Evolutionary conservation across 1,140 invertebrate species (phyloP), one percentile per base, ranked within the genome.

Genomic region (Drosophila parvula): DNA sequence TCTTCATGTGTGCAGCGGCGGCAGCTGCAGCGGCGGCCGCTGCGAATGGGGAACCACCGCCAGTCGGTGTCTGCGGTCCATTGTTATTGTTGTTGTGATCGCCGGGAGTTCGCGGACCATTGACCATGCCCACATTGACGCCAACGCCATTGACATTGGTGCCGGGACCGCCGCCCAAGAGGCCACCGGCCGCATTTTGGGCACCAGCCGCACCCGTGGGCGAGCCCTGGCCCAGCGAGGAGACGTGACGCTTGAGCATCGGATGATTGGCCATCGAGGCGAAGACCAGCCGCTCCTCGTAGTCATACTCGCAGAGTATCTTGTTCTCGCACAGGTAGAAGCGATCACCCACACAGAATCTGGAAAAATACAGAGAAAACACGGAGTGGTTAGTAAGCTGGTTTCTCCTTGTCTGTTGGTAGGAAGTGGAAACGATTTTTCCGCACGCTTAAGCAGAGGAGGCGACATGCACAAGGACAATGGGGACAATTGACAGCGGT

Each of bases 291-390:
- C 97, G 94, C 93, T 98, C 97, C 92, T 98, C 97, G 92, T 99
- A 99, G 92, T 99, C 98, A 92, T 98, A 98, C 92, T 99, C 98
- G 93, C 98, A 99, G 14, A 99, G 94, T 77, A 99, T 98, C 94
- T 98, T 98, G 93, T 99, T 99, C 92, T 99, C 98, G 93, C 97
- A 98, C 76, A 99, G 93, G 93, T 98, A 99, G 93, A 98, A 99
- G 62, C 97, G 94, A 93, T 99, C 98, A 38, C 98, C 98, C 34
- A 99, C 98, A 92, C 98, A 99, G 93, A 99, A 99, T 93, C 98
- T 99, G 94, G 4, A 93, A 93, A 73, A 74, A 27, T 61, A 36
- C 34, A 45, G 60, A 65, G 55, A 16, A 51, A 44, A 40, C 51
- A 58, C 40, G 48, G 48, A 22, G 3, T 12, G 64, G 30, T 41